A percentile compares a stretch with the other conserved stretches of the same genome.
Evolutionary conservation across 2,113 vertebrate genomes (phyloP).

Genomic region (Xiphorhynchus elegans): DNA sequence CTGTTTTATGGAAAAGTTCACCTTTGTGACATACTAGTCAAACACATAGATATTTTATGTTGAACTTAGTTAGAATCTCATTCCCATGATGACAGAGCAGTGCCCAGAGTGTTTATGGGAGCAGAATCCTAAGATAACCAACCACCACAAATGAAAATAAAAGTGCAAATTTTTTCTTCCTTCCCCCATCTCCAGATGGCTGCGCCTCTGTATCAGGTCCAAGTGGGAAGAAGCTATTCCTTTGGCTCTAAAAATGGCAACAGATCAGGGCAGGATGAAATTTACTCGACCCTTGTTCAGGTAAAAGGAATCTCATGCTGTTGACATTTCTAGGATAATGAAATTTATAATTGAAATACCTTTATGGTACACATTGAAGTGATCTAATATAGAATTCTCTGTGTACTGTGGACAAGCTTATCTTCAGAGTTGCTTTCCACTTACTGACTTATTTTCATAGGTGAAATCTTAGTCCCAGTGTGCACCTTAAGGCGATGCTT

Average conservation of each 20-base stretch:
- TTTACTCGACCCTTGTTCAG: slow-evolving; percentile 93
- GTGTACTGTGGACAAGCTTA: not conserved
- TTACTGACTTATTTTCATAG: not conserved
- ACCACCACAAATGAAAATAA: not conserved
- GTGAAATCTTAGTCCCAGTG: not conserved
- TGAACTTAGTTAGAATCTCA: not conserved
- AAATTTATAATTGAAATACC: not conserved
- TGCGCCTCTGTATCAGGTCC: slow-evolving; percentile 89
- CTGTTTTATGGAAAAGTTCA: not conserved
- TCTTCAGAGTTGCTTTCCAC: not conserved
- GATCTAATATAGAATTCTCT: not conserved
- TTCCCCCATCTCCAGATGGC: slow-evolving; percentile 79
- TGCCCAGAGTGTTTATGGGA: not conserved
- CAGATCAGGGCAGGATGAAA: slow-evolving; percentile 95
- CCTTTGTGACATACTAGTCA: not conserved
- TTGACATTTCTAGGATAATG: not conserved
- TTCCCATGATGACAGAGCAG: not conserved
- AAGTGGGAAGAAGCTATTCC: slow-evolving; percentile 91
- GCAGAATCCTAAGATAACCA: not conserved
- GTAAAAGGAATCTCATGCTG: slow-evolving; percentile 67
- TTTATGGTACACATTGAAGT: not conserved
- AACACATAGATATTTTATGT: not conserved
- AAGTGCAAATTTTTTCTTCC: not conserved
- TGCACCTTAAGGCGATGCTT: not conserved
- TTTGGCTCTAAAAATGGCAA: slow-evolving; percentile 92